Base-by-base conservation (phyloP, 2,888 invertebrate genomes). In the Eutolmus rufibarbis region DNA sequence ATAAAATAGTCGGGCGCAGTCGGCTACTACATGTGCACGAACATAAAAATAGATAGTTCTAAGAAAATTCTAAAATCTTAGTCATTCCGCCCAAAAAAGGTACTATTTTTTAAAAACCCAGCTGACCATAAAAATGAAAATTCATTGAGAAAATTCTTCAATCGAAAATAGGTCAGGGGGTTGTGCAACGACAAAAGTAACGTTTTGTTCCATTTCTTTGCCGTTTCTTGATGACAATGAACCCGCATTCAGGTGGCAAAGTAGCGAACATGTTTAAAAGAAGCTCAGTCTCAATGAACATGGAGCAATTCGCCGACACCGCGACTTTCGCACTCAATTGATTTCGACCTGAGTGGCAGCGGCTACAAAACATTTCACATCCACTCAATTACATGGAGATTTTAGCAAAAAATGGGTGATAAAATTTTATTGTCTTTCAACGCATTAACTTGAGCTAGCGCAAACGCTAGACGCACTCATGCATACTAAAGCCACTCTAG, bases 401-500 rank as follows among this genome's bases (percentile, higher is more conserved):
- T 76, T 51, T 19, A n/a, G 40, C 76, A 76, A 76, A 76, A 37
- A 76, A 2, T n/a, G 76, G 37, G n/a, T 76, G 66, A 66, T 66
- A 76, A 76, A 76, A 40, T 40, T 76, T 40, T 40, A 76, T 76
- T 76, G 76, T 76, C 76, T 76, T 76, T 76, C 8, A 37, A 19
- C 19, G 76, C 40, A 76, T 76, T 66, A 66, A 66, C 23, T 12
- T 66, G 12, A 66, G 12, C 66, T 66, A 66, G 23, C 66, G 28
- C 66, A 23, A 66, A 66, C 66, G 34, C 16, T n/a, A 76, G 66
- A 31, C 19, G 46, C 81, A 51, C 81, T 56, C 31, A 81, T 81
- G 81, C 81, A 81, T 81, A 81, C 81, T 81, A 81, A 81, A 34
- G 12, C 5, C 31, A 81, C 51, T 81, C 81, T 9, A 81, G 51